A percentile compares a stretch with the other conserved stretches of the same genome.
phyloP scores from a whole-genome alignment of 2,113 vertebrate genomes.

The Gymnocephalus cernua region DNA sequence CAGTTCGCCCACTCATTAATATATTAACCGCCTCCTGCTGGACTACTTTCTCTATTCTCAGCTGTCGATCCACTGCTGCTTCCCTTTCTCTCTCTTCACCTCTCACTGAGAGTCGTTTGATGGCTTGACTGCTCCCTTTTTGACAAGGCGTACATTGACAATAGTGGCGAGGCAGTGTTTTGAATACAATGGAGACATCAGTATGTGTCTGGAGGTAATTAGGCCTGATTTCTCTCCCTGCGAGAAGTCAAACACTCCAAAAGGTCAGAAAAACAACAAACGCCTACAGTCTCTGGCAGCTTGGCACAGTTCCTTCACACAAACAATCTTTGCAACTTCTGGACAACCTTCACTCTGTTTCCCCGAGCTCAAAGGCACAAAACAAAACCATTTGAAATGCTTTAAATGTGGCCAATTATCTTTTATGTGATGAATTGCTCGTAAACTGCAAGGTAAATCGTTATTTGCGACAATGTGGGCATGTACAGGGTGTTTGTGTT shows the following conservation, averaged over 20 bases:
- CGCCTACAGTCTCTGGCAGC: slow-evolving; percentile 58
- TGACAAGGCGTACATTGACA: slow-evolving; percentile 59
- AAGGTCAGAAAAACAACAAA: slow-evolving; percentile 79
- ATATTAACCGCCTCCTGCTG: slow-evolving; percentile 68
- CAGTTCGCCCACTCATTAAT: slow-evolving; percentile 75
- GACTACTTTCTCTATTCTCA: slow-evolving; percentile 57
- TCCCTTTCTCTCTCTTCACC: slow-evolving; percentile 43
- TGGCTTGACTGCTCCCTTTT: slow-evolving; percentile 62
- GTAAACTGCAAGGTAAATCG: neutral
- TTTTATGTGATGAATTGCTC: slow-evolving; percentile 1
- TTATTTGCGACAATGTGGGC: slow-evolving; percentile 23
- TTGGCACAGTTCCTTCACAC: slow-evolving; percentile 35
- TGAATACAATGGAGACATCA: slow-evolving; percentile 74
- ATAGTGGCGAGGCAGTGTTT: slow-evolving; percentile 52
- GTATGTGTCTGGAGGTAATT: slow-evolving; percentile 77
- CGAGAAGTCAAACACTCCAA: slow-evolving; percentile 72
- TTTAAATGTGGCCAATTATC: slow-evolving; percentile 43
- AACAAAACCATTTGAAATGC: slow-evolving; percentile 8
- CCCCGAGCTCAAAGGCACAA: slow-evolving; percentile 30
- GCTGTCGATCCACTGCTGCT: slow-evolving; percentile 44
- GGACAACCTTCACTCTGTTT: slow-evolving; percentile 53
- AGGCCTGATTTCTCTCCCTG: slow-evolving; percentile 73
- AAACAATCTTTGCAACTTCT: slow-evolving; percentile 44
- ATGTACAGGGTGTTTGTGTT: slow-evolving; percentile 15
- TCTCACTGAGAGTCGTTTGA: slow-evolving; percentile 54